A percentile compares a stretch with the other conserved stretches of the same genome.
phyloP scores from a whole-genome alignment of 2,113 vertebrate genomes.

The Seriola aureovittata region DNA sequence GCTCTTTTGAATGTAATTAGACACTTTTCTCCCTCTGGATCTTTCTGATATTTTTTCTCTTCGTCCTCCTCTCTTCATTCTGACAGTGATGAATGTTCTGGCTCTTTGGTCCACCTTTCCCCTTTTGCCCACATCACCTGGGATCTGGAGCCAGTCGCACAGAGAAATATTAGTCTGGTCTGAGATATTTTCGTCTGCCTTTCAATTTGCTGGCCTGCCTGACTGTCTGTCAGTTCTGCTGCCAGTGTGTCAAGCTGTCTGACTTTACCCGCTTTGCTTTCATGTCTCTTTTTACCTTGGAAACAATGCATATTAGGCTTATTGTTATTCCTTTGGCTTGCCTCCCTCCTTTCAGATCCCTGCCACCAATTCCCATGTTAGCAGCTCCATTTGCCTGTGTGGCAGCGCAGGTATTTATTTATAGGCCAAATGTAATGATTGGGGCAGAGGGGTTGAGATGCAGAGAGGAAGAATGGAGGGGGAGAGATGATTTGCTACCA shows the following conservation, averaged over 20 bases:
- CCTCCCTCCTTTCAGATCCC: constrained; percentile 29
- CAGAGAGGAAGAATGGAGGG: neutral
- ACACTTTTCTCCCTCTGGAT: neutral
- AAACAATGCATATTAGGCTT: constrained; percentile 11
- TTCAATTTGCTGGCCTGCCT: neutral
- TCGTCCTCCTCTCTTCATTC: neutral
- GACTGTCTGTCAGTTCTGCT: constrained; percentile 2
- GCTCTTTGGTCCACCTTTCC: neutral
- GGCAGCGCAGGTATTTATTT: constrained; percentile 73
- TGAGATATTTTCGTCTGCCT: neutral
- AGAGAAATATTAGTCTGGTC: constrained; percentile 1
- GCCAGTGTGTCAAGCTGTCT: constrained; percentile 25
- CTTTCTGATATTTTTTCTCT: neutral
- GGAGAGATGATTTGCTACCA: constrained; percentile 47
- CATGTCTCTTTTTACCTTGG: constrained; percentile 7
- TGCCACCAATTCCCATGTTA: constrained; percentile 22
- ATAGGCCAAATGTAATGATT: constrained; percentile 67
- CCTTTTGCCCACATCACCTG: neutral
- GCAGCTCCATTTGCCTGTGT: constrained; percentile 59
- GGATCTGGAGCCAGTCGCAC: neutral
- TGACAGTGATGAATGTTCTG: constrained; percentile 6
- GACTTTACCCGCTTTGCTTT: constrained; percentile 2
- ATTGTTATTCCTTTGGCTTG: constrained; percentile 52
- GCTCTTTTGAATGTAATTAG: neutral
- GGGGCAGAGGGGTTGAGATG: constrained; percentile 34